Percentiles rank a stretch among this genome's conserved stretches.
Conservation (phyloP, 2,888 invertebrate species). For the Agrenia bidenticulata region DNA sequence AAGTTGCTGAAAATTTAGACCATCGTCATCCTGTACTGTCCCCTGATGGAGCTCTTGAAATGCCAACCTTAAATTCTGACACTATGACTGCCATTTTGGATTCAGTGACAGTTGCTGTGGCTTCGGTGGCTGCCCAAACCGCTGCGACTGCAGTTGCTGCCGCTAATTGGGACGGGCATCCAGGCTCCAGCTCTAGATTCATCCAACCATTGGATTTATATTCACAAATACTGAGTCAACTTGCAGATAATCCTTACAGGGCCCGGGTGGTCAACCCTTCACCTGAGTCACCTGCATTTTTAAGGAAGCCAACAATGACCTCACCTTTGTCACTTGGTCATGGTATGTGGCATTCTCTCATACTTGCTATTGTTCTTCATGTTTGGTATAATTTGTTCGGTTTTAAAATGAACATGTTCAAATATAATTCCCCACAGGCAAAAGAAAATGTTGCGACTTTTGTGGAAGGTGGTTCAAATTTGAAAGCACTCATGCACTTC, state of each 20-base stretch:
- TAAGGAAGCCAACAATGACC: constrained; percentile 61
- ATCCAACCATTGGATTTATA: constrained; percentile 96
- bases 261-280: constrained; percentile 73
- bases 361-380: not conserved
- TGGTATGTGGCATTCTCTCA: constrained; percentile 36
- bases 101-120: too few relatives aligned
- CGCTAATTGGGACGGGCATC: constrained; percentile 26
- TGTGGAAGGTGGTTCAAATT: constrained; percentile 93
- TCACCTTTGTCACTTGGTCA: constrained; percentile 54
- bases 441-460: constrained; percentile 72
- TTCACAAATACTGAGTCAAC: constrained; percentile 98
- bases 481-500: constrained; percentile 89
- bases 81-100: constrained; percentile 49
- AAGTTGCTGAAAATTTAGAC: constrained; percentile 17
- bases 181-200: constrained; percentile 62
- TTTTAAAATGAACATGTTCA: not conserved
- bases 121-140: constrained; percentile 62
- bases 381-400: not conserved
- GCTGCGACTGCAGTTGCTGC: constrained; percentile 65
- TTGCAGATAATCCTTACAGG: constrained; percentile 76
- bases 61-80: constrained; percentile 53
- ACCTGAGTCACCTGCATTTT: constrained; percentile 60
- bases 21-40: constrained; percentile 39
- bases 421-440: constrained; percentile 33
- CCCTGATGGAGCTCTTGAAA: constrained; percentile 44